Base-by-base conservation (phyloP, 1,140 invertebrate genomes). In the Drosophila triauraria region DNA sequence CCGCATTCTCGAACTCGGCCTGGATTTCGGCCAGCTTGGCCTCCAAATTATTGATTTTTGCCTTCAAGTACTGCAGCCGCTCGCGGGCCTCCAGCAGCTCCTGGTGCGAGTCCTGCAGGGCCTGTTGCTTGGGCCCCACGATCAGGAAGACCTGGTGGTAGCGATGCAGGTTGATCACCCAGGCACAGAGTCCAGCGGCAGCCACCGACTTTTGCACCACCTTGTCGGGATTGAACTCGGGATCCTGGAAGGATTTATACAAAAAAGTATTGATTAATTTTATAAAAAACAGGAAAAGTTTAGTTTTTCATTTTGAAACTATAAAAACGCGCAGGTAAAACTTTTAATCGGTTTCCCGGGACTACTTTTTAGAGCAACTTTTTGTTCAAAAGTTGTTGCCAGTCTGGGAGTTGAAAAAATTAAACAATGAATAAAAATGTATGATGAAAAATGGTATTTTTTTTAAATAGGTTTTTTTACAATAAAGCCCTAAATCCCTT, bases 71-170 rank as follows among this genome's bases (percentile, higher is more conserved):
- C 44, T 96, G 95, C 35, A 99, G 93, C 82, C 98, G 97, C 2
- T 95, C 95, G 87, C 98, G 98, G 15, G 98, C 98, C 78, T 96
- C 95, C 12, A 96, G 95, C 4, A 99, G 94, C 87, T 98, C 97
- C 3, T 95, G 95, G 91, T 98, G 98, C 6, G 98, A 98, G 79
- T 96, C 95, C 27, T 96, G 95, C 6, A 99, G 94, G 13, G 94
- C 94, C 67, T 95, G 94, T 92, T 98, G 94, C 90, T 99, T 98
- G 25, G 98, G 98, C 81, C 98, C 98, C 0, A 99, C 98, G 35
- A 97, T 96, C 65, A 97, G 97, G 92, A 96, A 99, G 47, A 99
- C 97, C 58, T 97, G 96, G 93, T 98, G 97, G 93, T 98, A 99
- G 64, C 95, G 96, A 85, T 97, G 94, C 77, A 99, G 97, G 93